Conservation (phyloP, 2,888 invertebrate species). For the Heliconius ethilla region DNA sequence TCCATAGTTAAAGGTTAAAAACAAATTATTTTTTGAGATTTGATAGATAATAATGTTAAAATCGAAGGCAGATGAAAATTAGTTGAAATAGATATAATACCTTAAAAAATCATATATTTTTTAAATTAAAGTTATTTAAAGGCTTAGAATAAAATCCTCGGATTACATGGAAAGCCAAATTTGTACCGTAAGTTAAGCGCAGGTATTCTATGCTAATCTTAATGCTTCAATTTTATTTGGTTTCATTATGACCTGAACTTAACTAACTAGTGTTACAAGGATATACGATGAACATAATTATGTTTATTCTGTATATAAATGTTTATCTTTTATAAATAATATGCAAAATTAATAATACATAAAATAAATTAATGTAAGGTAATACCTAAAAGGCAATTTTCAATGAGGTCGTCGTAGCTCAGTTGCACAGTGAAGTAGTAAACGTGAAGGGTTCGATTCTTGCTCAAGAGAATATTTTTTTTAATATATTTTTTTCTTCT, state of each 20-base stretch:
- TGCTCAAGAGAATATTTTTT: no score
- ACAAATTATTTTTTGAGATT: no score
- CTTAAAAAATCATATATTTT: neutral
- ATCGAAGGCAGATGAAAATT: neutral
- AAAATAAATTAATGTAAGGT: no score
- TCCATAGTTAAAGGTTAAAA: no score
- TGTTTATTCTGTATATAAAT: neutral
- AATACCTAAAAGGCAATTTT: no score
- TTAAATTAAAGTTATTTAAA: neutral
- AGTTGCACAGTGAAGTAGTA: no score
- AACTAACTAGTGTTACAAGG: neutral
- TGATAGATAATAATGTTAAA: neutral
- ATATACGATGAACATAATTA: neutral
- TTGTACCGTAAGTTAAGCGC: neutral
- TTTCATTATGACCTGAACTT: neutral
- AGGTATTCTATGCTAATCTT: neutral
- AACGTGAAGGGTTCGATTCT: no score
- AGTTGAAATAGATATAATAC: neutral
- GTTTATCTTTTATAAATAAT: neutral
- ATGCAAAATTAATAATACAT: neutral
- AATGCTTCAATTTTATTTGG: constrained; percentile 1
- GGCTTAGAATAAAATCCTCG: neutral
- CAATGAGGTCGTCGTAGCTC: no score
- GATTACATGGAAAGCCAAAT: neutral
- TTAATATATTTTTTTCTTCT: no score